Evolutionary conservation across 2,888 invertebrate genomes (phyloP).

Genomic region (Caenorhabditis sinica): DNA sequence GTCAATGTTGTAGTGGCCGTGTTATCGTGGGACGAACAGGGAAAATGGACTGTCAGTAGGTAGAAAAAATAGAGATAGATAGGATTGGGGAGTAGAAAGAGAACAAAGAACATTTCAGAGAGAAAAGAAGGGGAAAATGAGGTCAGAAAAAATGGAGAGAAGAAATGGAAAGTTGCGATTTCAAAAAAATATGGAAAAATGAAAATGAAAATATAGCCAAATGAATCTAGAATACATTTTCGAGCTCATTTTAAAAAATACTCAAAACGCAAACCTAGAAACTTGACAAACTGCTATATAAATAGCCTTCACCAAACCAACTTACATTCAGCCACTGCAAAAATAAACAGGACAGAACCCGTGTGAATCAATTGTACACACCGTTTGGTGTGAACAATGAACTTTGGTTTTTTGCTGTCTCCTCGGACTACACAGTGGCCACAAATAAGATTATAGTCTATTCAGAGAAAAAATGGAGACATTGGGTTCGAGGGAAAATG

Average conservation of each 20-base stretch:
- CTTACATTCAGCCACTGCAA: background rate
- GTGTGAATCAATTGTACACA: background rate
- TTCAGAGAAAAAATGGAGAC: too few species aligned
- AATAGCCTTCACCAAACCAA: background rate
- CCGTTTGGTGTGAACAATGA: background rate
- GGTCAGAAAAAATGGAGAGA: too few species aligned
- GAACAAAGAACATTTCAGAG: background rate
- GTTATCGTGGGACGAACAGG: too few species aligned
- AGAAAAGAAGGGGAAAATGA: background rate
- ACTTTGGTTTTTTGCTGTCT: background rate
- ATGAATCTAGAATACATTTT: too few species aligned
- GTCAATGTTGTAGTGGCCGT: background rate
- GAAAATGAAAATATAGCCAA: too few species aligned
- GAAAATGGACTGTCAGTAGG: too few species aligned
- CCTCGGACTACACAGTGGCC: background rate
- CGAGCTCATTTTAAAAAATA: too few species aligned
- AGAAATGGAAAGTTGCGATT: too few species aligned
- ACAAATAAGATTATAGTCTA: background rate
- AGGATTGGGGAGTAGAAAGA: background rate
- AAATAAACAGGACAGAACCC: background rate
- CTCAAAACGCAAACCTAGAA: too few species aligned
- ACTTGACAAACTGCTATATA: background rate
- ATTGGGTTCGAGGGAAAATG: too few species aligned
- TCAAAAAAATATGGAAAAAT: too few species aligned
- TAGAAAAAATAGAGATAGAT: background rate